Conservation (phyloP, 2,113 vertebrate genomes). For the Helogale parvula region DNA sequence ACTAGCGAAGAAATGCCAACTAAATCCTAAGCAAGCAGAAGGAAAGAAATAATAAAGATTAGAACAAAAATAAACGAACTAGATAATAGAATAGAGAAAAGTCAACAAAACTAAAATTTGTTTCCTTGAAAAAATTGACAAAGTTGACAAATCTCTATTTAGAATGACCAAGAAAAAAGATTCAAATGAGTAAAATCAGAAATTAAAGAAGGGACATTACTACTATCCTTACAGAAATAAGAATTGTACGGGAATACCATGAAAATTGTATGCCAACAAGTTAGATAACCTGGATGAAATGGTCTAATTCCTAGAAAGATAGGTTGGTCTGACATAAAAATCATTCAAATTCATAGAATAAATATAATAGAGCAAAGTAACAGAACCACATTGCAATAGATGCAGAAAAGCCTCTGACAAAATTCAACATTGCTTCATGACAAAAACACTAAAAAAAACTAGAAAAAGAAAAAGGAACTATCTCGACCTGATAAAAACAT, state of each 20-base stretch:
- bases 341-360: neutral
- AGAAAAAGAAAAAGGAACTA: neutral
- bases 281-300: neutral
- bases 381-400: neutral
- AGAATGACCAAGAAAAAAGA: neutral
- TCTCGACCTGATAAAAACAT: neutral
- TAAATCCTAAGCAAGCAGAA: neutral
- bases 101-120: neutral
- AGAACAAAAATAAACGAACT: neutral
- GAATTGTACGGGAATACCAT: neutral
- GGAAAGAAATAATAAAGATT: neutral
- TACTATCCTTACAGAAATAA: neutral
- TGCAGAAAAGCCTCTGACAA: neutral
- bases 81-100: neutral
- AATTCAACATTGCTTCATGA: neutral
- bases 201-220: neutral
- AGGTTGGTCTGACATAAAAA: neutral
- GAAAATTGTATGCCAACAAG: neutral
- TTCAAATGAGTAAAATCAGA: neutral
- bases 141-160: neutral
- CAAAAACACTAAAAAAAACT: neutral
- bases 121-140: neutral
- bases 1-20: neutral
- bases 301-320: neutral
- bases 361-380: neutral